Percentiles rank a stretch among this genome's conserved stretches.
Conservation (phyloP, 2,797 vertebrate genomes). For the Oreochromis grahami region DNA sequence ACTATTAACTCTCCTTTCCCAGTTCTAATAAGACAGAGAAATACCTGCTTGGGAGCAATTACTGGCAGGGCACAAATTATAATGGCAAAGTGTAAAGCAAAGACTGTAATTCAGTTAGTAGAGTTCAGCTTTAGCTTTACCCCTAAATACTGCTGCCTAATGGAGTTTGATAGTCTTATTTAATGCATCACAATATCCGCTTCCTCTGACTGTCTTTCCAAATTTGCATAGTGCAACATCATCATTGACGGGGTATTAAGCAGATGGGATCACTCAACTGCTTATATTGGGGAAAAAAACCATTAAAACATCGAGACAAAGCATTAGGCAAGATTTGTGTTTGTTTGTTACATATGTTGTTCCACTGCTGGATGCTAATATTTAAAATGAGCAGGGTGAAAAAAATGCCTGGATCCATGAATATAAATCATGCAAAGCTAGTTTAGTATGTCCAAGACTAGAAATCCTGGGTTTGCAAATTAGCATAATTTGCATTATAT, state of each 20-base stretch:
- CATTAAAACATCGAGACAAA: not conserved
- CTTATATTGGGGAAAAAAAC: not conserved
- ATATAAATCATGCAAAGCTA: not conserved
- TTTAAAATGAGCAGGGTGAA: not conserved
- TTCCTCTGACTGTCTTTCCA: slow-evolving; percentile 9
- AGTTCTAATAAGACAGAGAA: slow-evolving; percentile 32
- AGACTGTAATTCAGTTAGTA: slow-evolving; percentile 37
- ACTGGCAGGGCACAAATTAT: slow-evolving; percentile 22
- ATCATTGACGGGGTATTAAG: not conserved
- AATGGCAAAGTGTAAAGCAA: not conserved
- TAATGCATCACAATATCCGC: slow-evolving; percentile 14
- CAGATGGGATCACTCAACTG: not conserved
- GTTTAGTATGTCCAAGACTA: not conserved
- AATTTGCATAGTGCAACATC: slow-evolving; percentile 2
- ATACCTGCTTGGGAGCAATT: slow-evolving; percentile 35
- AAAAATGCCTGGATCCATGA: not conserved
- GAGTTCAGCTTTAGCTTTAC: slow-evolving; percentile 13
- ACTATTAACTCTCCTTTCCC: slow-evolving; percentile 23
- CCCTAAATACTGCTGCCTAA: slow-evolving; percentile 20
- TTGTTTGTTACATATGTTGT: not conserved
- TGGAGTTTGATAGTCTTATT: slow-evolving; percentile 27
- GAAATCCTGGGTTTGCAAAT: not conserved
- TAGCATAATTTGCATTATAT: not conserved
- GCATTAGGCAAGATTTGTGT: not conserved
- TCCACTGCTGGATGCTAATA: not conserved